phyloP scores from a whole-genome alignment of 2,888 invertebrate species.

The Lathronympha strigana region DNA sequence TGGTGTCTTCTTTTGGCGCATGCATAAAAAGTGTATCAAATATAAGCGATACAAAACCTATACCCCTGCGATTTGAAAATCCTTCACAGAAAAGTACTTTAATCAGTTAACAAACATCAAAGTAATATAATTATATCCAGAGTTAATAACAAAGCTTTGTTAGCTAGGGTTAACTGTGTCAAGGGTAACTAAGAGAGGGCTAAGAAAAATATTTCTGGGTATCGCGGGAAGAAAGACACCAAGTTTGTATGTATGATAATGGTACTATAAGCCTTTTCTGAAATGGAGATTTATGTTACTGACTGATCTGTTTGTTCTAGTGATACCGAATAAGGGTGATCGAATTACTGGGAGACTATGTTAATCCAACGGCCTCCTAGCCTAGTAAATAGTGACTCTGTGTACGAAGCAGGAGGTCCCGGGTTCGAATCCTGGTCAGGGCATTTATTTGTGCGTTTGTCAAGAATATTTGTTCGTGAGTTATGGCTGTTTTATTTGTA shows the following conservation, averaged over 20 bases:
- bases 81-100: too few species aligned
- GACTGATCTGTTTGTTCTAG: conserved; percentile 6
- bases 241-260: not conserved
- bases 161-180: not conserved
- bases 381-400: too few species aligned
- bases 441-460: too few species aligned
- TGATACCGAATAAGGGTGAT: conserved; percentile 1
- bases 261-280: not conserved
- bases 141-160: not conserved
- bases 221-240: not conserved
- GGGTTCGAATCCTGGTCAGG: too few species aligned
- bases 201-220: conserved; percentile 7
- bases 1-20: too few species aligned
- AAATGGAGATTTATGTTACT: conserved; percentile 12
- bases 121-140: not conserved
- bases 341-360: not conserved
- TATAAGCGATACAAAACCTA: too few species aligned
- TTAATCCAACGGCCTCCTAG: not conserved
- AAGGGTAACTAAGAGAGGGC: not conserved
- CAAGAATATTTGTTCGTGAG: too few species aligned
- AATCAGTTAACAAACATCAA: too few species aligned
- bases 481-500: too few species aligned
- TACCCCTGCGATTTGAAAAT: too few species aligned
- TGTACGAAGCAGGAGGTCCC: too few species aligned
- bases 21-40: too few species aligned